Conservation (phyloP, 2,888 invertebrate genomes). For the Lasioglossum morio region DNA sequence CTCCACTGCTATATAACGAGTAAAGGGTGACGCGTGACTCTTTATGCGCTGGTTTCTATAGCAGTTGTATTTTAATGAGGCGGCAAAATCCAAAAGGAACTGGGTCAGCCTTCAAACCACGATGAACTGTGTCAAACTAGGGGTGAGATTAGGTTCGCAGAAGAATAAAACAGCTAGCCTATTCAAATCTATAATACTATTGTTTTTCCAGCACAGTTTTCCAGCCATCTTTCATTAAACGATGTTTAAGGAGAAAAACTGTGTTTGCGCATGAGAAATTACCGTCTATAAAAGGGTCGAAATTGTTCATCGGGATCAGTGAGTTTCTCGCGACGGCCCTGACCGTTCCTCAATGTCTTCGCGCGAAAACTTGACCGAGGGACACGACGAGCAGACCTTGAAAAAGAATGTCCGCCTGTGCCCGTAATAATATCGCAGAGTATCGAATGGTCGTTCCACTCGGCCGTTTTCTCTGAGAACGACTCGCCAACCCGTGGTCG, state of each 20-base stretch:
- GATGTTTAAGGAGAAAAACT: neutral
- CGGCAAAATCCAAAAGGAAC: neutral
- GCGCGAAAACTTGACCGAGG: constrained; percentile 71
- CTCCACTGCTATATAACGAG: neutral
- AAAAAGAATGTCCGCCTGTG: constrained; percentile 66
- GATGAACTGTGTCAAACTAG: neutral
- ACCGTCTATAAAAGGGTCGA: neutral
- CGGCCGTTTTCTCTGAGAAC: constrained; percentile 35
- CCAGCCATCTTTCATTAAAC: too few relatives aligned
- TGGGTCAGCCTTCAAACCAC: neutral
- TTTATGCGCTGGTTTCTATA: neutral
- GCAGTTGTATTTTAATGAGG: neutral
- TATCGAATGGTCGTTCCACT: constrained; percentile 62
- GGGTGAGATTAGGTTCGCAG: neutral
- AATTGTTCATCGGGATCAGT: neutral
- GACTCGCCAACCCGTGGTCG: neutral
- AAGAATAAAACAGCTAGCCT: neutral
- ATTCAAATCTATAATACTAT: neutral
- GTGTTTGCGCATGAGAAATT: neutral
- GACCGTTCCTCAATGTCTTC: constrained; percentile 62
- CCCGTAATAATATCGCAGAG: constrained; percentile 60
- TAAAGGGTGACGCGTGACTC: neutral
- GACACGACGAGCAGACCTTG: constrained; percentile 72
- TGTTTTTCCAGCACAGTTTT: neutral
- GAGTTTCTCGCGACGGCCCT: constrained; percentile 32